phyloP scores from a whole-genome alignment of 2,888 invertebrate species.

The Lasioglossum lativentre region DNA sequence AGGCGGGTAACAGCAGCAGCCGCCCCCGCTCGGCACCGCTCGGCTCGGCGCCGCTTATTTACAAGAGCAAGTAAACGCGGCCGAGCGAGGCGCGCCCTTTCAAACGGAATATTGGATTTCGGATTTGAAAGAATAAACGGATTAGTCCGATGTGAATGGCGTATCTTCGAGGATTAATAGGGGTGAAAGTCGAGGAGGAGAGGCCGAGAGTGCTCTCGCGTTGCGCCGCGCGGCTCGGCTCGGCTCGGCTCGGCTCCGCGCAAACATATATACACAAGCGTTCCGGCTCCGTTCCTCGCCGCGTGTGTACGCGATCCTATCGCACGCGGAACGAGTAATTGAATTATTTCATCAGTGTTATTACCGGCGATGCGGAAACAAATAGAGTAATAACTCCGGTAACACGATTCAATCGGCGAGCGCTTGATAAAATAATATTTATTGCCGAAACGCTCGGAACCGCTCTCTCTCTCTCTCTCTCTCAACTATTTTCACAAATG shows the following conservation, averaged over 20 bases:
- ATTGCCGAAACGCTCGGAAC: slow-evolving; percentile 11
- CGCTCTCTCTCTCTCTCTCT: background rate
- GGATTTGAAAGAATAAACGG: slow-evolving; percentile 57
- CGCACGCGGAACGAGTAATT: slow-evolving; percentile 46
- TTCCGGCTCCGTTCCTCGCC: background rate
- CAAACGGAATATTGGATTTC: slow-evolving; percentile 50
- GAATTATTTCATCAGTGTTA: slow-evolving; percentile 61
- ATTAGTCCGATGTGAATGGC: slow-evolving; percentile 49
- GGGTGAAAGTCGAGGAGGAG: slow-evolving; percentile 28
- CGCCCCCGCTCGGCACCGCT: background rate
- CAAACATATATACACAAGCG: background rate
- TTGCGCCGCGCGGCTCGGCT: background rate
- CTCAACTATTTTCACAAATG: background rate
- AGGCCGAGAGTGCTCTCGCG: background rate
- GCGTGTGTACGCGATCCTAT: slow-evolving; percentile 22
- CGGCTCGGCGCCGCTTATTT: background rate
- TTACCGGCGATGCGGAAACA: slow-evolving; percentile 52
- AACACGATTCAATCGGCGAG: slow-evolving; percentile 41
- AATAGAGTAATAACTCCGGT: slow-evolving; percentile 48
- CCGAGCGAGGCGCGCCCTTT: slow-evolving; percentile 30
- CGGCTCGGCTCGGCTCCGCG: background rate
- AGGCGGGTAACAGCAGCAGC: background rate
- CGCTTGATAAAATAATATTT: slow-evolving; percentile 40
- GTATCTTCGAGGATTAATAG: slow-evolving; percentile 58
- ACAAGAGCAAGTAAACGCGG: slow-evolving; percentile 29